These are phyloP conservation scores for Drosophila nr. perissopoda DNA, from an alignment of 2,888 invertebrate genomes.

Conservation along the genomic window DNA sequence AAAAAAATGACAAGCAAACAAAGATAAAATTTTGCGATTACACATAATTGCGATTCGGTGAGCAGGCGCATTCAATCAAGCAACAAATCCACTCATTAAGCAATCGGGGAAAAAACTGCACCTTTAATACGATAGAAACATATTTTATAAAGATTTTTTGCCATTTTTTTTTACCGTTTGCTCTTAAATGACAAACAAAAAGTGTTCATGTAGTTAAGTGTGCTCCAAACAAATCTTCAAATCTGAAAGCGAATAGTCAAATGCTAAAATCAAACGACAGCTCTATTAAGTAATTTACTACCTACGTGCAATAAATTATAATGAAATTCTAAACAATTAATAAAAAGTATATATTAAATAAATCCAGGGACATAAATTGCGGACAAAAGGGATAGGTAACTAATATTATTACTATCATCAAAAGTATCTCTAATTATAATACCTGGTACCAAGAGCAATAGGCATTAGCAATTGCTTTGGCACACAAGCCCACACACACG, in stretches of 20 bases:
- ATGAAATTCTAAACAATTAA: slow-evolving; percentile 3
- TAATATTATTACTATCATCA: slow-evolving; percentile 15
- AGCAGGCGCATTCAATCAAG: slow-evolving; percentile 63
- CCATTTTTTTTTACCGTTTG: slow-evolving; percentile 68
- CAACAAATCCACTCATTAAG: slow-evolving; percentile 37
- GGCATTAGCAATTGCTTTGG: slow-evolving; percentile 16
- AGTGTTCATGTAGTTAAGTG: slow-evolving; percentile 69
- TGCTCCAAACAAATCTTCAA: slow-evolving; percentile 39
- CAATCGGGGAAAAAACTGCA: slow-evolving; percentile 50
- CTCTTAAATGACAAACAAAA: slow-evolving; percentile 53
- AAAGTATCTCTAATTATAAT: slow-evolving; percentile 33
- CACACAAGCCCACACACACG: slow-evolving; percentile 12
- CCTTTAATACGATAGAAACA: slow-evolving; percentile 45
- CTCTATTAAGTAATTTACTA: slow-evolving; percentile 11
- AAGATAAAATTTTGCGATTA: slow-evolving; percentile 50
- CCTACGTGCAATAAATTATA: slow-evolving; percentile 14
- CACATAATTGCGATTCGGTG: slow-evolving; percentile 58
- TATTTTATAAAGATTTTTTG: slow-evolving; percentile 67
- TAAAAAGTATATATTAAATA: neutral
- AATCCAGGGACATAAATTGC: neutral
- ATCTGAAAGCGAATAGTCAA: slow-evolving; percentile 17
- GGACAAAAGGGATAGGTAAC: slow-evolving; percentile 38
- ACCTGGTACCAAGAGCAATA: slow-evolving; percentile 1
- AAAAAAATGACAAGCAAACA: slow-evolving; percentile 39
- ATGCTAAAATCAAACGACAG: slow-evolving; percentile 24